Evolutionary conservation across 2,113 vertebrate species (phyloP), one percentile per base, ranked within the genome.

Genomic region (Embiotoca jacksoni): DNA sequence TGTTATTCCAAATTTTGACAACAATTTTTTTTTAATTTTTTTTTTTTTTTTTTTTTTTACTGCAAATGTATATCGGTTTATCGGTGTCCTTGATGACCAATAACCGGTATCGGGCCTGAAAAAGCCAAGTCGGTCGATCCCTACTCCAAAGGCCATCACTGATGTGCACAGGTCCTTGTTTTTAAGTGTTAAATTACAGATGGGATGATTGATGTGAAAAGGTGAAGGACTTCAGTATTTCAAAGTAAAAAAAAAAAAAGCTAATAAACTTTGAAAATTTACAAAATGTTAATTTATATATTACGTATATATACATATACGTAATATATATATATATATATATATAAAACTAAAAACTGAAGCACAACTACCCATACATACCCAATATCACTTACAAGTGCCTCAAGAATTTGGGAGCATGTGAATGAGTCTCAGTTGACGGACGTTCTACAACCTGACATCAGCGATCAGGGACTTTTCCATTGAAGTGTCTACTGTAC

Each of bases 341-440:
- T 66, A 31, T 32, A 30, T 54, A 47, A 47, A 65, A 59, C 52
- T 23, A 57, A 54, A 67, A 9, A 81, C 55, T 59, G 58, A 91
- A 92, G 89, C 88, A 89, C 86, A 89, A 90, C 62, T 44, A 31
- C 56, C 80, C 80, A 70, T 35, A 31, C 60, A 66, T 74, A 66
- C 59, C 71, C 61, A 39, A 53, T 55, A 70, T 62, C 37, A 75
- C 63, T 83, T 68, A 76, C 36, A 93, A 93, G 92, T 93, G 92
- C 90, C 92, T 92, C 89, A 76, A 66, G 39, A 81, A 85, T 84
- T 90, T 92, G 87, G 84, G 90, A 88, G 87, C 86, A 87, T 73
- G 75, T 80, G 81, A 90, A 82, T 73, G 78, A 82, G 66, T 86
- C 52, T 50, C 66, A 68, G 76, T 84, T 7, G 47, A 61, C 15